phyloP scores from a whole-genome alignment of 1,140 invertebrate species.

The Campodea augens region DNA sequence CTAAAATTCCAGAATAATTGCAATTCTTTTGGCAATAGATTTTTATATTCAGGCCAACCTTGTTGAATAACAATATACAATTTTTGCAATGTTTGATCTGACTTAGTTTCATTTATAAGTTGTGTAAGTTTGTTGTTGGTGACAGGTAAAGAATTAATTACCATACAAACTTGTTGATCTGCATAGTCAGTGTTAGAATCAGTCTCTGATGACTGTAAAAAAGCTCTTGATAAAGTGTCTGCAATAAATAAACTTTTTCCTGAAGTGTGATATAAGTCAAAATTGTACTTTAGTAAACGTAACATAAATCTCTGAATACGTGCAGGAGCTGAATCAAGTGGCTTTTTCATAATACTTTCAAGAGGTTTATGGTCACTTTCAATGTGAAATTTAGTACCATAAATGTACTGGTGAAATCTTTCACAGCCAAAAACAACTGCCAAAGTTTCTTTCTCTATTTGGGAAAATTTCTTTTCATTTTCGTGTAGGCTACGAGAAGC shows the following conservation, averaged over 20 bases:
- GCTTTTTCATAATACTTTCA: slow-evolving; percentile 22
- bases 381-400: slow-evolving; percentile 18
- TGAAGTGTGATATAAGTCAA: slow-evolving; percentile 16
- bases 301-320: slow-evolving; percentile 26
- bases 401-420: slow-evolving; percentile 24
- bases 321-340: slow-evolving; percentile 19
- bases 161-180: too few species aligned
- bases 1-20: too few species aligned
- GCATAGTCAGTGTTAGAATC: too few species aligned
- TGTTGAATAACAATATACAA: too few species aligned
- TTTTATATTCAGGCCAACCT: too few species aligned
- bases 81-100: too few species aligned
- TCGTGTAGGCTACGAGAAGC: slow-evolving; percentile 19
- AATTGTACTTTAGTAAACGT: slow-evolving; percentile 21
- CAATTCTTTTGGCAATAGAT: too few species aligned
- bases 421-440: slow-evolving; percentile 19
- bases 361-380: slow-evolving; percentile 22
- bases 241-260: slow-evolving; percentile 8
- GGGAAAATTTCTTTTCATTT: slow-evolving; percentile 21
- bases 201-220: slow-evolving; percentile 1
- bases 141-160: too few species aligned
- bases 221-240: slow-evolving; percentile 23
- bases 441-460: slow-evolving; percentile 26
- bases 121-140: too few species aligned
- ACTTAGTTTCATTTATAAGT: too few species aligned